Percentiles rank a stretch among this genome's conserved stretches.
phyloP scores from a whole-genome alignment of 1,140 invertebrate species.

The Paramacrobiotus metropolitanus region DNA sequence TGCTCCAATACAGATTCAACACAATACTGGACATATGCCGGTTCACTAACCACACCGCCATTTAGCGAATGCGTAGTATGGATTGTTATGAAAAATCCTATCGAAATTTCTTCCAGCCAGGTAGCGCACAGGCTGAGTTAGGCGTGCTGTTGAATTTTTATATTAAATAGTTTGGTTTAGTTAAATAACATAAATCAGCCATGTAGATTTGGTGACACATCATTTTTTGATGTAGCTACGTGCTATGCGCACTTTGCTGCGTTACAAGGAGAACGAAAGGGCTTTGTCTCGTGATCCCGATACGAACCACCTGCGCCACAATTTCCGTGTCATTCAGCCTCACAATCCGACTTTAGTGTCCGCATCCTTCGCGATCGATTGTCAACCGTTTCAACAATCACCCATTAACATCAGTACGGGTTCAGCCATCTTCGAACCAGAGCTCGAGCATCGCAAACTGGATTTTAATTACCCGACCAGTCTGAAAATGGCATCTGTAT shows the following conservation, averaged over 20 bases:
- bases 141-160: neutral
- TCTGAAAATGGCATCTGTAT: neutral
- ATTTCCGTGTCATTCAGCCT: neutral
- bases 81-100: neutral
- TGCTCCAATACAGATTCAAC: neutral
- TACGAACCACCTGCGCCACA: neutral
- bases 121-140: neutral
- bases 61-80: neutral
- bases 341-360: neutral
- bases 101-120: neutral
- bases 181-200: too few relatives aligned
- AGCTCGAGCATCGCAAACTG: neutral
- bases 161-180: neutral
- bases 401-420: neutral
- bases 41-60: neutral
- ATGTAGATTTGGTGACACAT: too few relatives aligned
- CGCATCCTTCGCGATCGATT: neutral
- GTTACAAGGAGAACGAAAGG: neutral
- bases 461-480: neutral
- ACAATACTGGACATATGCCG: neutral
- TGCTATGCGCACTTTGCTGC: neutral
- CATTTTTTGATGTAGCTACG: neutral
- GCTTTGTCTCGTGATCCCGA: neutral
- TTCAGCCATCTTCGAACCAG: neutral
- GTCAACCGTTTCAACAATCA: neutral